Evolutionary conservation across 2,888 invertebrate genomes (phyloP), one percentile per base, ranked within the genome.

Genomic region (Scotopteryx bipunctaria): DNA sequence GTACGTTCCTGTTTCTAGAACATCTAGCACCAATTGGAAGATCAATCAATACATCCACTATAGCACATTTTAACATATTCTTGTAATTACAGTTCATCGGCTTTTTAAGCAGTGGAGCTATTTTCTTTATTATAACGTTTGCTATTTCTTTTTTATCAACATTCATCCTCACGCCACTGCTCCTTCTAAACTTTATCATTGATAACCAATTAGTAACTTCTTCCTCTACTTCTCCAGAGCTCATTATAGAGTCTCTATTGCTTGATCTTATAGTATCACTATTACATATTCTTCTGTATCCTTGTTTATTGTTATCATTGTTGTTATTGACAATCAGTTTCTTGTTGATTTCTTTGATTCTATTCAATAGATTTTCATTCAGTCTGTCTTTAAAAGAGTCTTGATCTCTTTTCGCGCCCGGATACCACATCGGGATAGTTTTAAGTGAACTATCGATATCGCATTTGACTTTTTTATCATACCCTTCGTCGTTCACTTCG

Each of bases 391-490:
- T 73, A 16, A 67, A 66, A 1, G 21, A 5, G 3, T 40, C 37
- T 47, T 69, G 68, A 13, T 73, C 66, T 15, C 52, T 43, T 19
- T 61, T 63, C 0, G 55, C 41, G 2, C 65, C 68, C 2, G 74
- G 71, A 46, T 66, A 62, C 73, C 73, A 76, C 53, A 72, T 66
- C 0, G 76, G 73, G 6, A 80, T 35, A 4, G 56, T 53, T 15
- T 67, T 64, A 8, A 85, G 35, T 42, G 72, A 76, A 0, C 63
- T 41, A 4, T 77, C 66, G 23, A 81, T 73, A 56, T 69, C 66
- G 16, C 35, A 17, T 44, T 59, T 69, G 0, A 78, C 31, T 33
- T 66, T 69, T 0, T 33, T 27, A 43, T 74, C 64, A 41, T 78
- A 76, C 3, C 49, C 33, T 0, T 57, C 36, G 2, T 49, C 31